These are phyloP conservation scores for Polietes domitor DNA, from an alignment of 2,888 invertebrate genomes.

Conservation along the genomic window DNA sequence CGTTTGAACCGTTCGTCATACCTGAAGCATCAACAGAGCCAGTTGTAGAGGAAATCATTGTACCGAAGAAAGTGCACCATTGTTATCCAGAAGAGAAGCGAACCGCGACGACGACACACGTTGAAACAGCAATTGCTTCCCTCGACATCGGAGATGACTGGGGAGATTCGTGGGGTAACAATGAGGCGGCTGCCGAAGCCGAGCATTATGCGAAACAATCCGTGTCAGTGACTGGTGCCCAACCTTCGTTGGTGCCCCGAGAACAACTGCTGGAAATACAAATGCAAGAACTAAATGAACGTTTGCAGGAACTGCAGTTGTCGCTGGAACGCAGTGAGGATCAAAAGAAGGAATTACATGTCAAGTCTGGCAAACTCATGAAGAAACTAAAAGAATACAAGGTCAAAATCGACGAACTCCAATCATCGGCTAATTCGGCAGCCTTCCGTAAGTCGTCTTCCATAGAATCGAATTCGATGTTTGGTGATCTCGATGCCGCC, in stretches of 20 bases:
- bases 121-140: slow-evolving; percentile 30
- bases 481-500: slow-evolving; percentile 86
- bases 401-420: slow-evolving; percentile 82
- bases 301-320: slow-evolving; percentile 83
- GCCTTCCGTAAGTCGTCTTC: slow-evolving; percentile 70
- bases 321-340: slow-evolving; percentile 83
- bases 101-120: not conserved
- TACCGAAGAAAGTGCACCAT: slow-evolving; percentile 83
- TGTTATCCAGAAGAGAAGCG: slow-evolving; percentile 79
- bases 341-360: slow-evolving; percentile 85
- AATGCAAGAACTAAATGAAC: slow-evolving; percentile 83
- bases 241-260: slow-evolving; percentile 70
- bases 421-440: slow-evolving; percentile 61
- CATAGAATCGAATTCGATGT: slow-evolving; percentile 72
- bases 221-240: slow-evolving; percentile 44
- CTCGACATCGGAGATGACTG: slow-evolving; percentile 73
- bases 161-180: slow-evolving; percentile 84
- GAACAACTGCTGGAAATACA: slow-evolving; percentile 78
- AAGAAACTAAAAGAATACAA: slow-evolving; percentile 93
- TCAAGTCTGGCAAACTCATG: slow-evolving; percentile 89
- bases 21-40: slow-evolving; percentile 70
- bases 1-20: slow-evolving; percentile 68
- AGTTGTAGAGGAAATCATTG: slow-evolving; percentile 80
- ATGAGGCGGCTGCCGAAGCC: slow-evolving; percentile 82
- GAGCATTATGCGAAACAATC: slow-evolving; percentile 75